Percentiles rank a stretch among this genome's conserved stretches.
phyloP scores from a whole-genome alignment of 2,797 vertebrate species.

The Danio tinwini region DNA sequence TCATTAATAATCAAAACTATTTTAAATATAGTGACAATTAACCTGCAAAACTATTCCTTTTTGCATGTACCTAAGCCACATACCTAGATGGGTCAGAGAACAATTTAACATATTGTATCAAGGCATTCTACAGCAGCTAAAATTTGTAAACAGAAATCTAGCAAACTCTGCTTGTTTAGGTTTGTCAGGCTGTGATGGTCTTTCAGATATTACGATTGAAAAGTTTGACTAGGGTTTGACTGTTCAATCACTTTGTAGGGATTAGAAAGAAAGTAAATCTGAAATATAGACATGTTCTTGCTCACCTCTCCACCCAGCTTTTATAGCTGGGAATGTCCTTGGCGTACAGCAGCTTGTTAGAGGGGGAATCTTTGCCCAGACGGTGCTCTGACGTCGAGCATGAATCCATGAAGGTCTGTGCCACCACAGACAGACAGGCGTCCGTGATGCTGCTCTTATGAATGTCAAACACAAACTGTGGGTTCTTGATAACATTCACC shows the following conservation, averaged over 20 bases:
- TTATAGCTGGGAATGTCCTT: conserved; percentile 99
- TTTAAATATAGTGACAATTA: too few relatives aligned
- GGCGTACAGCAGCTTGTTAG: conserved; percentile 97
- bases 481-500: conserved; percentile 99
- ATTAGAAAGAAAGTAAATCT: not conserved
- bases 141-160: not conserved
- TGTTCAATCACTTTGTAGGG: not conserved
- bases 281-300: not conserved
- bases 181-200: too few relatives aligned
- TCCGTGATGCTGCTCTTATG: conserved; percentile 98
- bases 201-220: not conserved
- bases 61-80: too few relatives aligned
- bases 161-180: not conserved
- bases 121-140: too few relatives aligned
- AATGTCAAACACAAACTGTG: conserved; percentile 98
- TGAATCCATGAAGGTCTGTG: conserved; percentile 99
- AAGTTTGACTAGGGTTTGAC: not conserved
- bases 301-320: conserved; percentile 93
- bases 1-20: too few relatives aligned
- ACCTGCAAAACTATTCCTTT: too few relatives aligned
- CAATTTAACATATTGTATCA: too few relatives aligned
- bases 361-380: conserved; percentile 97
- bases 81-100: too few relatives aligned
- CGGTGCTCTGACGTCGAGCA: conserved; percentile 97
- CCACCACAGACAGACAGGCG: conserved; percentile 94